Evolutionary conservation across 2,113 vertebrate genomes (phyloP).

Genomic region (Verasper variegatus): DNA sequence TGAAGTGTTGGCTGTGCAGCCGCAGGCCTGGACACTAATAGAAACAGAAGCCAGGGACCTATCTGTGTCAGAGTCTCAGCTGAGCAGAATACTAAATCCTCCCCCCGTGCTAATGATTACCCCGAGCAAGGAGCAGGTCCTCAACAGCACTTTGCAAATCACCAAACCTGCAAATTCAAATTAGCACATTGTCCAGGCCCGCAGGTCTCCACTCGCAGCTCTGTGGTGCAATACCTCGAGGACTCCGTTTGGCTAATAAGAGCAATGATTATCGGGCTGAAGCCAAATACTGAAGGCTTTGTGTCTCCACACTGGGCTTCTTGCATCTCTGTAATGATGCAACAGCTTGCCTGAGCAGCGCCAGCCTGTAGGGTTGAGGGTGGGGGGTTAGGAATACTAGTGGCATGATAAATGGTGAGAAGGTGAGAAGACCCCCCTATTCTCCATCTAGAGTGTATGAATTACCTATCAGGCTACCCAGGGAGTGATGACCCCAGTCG

Average conservation of each 20-base stretch:
- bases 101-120: slow-evolving; percentile 74
- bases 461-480: slow-evolving; percentile 67
- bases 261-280: slow-evolving; percentile 12
- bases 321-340: slow-evolving; percentile 10
- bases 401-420: slow-evolving; percentile 57
- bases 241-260: slow-evolving; percentile 58
- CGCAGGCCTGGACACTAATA: slow-evolving; percentile 70
- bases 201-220: slow-evolving; percentile 17
- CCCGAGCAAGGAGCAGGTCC: slow-evolving; percentile 66
- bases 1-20: slow-evolving; percentile 69
- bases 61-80: slow-evolving; percentile 59
- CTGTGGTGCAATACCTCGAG: slow-evolving; percentile 30
- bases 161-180: slow-evolving; percentile 68
- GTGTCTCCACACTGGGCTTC: slow-evolving; percentile 5
- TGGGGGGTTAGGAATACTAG: slow-evolving; percentile 25
- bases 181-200: slow-evolving; percentile 57
- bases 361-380: slow-evolving; percentile 1
- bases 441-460: slow-evolving; percentile 51
- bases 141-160: slow-evolving; percentile 67
- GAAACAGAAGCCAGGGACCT: slow-evolving; percentile 73
- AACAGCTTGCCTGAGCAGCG: slow-evolving; percentile 37
- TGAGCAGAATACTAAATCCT: slow-evolving; percentile 71
- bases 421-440: slow-evolving; percentile 21
- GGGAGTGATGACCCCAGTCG: slow-evolving; percentile 69
- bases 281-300: slow-evolving; percentile 26